phyloP scores from a whole-genome alignment of 2,797 vertebrate genomes.

The Stomatorhinus walkeri region DNA sequence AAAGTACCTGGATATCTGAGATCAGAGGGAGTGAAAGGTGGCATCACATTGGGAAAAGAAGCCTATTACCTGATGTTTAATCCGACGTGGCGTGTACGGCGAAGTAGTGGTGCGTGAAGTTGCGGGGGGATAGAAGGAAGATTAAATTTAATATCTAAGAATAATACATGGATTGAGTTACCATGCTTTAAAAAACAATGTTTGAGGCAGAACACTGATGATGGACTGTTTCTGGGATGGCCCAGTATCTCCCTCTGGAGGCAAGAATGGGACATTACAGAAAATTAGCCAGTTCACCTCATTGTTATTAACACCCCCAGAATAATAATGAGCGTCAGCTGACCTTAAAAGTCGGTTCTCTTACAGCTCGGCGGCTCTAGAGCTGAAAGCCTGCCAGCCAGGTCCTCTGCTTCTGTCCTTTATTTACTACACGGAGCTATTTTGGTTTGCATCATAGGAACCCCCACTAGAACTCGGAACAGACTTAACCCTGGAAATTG shows the following conservation, averaged over 20 bases:
- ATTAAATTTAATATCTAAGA: not conserved
- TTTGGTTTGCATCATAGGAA: not conserved
- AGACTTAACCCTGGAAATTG: not conserved
- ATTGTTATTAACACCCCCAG: not conserved
- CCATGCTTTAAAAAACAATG: not conserved
- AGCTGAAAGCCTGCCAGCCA: not conserved
- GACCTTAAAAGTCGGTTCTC: not conserved
- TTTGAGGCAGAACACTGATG: not conserved
- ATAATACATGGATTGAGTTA: not conserved
- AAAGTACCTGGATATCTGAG: not conserved
- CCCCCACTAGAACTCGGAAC: not conserved
- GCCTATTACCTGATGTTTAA: not conserved
- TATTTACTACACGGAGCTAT: not conserved
- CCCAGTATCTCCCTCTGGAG: not conserved
- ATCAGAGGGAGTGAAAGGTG: not conserved
- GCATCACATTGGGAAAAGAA: not conserved
- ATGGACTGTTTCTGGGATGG: not conserved
- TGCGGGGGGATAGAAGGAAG: not conserved
- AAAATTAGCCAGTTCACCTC: not conserved
- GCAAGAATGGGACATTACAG: conserved; percentile 4
- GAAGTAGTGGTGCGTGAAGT: not conserved
- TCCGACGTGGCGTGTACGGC: not conserved
- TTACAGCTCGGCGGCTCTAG: not conserved
- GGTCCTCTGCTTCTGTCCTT: not conserved
- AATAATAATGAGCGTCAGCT: not conserved